Base-by-base conservation (phyloP, 2,888 invertebrate species). In the Protophormia terraenovae region DNA sequence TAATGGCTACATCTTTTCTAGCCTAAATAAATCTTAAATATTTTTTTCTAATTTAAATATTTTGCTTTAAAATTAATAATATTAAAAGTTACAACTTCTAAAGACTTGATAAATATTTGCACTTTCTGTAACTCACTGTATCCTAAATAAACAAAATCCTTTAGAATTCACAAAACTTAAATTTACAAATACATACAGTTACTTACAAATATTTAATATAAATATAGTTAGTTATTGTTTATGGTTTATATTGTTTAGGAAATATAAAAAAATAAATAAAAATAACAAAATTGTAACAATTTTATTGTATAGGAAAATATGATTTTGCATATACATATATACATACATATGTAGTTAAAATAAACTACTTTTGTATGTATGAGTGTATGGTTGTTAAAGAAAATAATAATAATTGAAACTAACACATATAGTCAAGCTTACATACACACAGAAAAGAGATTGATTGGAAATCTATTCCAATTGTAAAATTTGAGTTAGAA, bases 101-200 rank as follows among this genome's bases (percentile, higher is more conserved):
- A 45, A 27, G n/a, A 2, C 73, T 35, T 35, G 19, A 2, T 29
- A 64, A 76, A 35, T 64, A 75, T 64, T 47, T 53, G 8, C 41
- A 53, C 27, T 64, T 22, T 60, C 7, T 47, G 0, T 8, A 14
- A 50, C 35, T 29, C 29, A 41, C 16, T 45, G 38, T 8, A 67
- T 58, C 41, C 67, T 77, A 53, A 77, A 55, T 24, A 67, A 77
- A 77, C 19, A 67, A 66, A 41, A 66, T 29, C 55, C 22, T 22
- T 41, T 50, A 16, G 12, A n/a, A 62, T 16, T 27, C 47, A 35
- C 10, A 5, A 62, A 47, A 24, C n/a, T n/a, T n/a, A 4, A n/a
- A 1, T 10, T 1, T 0, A 16, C 58, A 5, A n/a, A 58, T 16
- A 10, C 27, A 50, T 22, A 10, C 8, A 47, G 32, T 32, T 14